Conservation (phyloP, 2,113 vertebrate genomes). For the Clarias macrocephalus region DNA sequence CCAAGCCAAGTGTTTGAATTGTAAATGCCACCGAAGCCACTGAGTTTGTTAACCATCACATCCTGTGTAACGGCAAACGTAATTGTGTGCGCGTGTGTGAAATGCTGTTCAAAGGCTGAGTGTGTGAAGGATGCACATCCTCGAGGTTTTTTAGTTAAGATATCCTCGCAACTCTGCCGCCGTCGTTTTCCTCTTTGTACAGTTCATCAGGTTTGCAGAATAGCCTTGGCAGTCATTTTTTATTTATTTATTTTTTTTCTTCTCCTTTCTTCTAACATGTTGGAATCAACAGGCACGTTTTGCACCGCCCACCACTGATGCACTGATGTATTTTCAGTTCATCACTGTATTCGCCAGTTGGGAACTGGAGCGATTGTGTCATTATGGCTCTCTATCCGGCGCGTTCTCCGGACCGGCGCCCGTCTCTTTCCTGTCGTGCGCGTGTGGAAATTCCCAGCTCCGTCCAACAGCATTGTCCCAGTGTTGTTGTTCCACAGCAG, state of each 20-base stretch:
- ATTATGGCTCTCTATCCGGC: neutral
- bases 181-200: neutral
- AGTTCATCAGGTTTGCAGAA: neutral
- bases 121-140: neutral
- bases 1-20: neutral
- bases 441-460: conserved; percentile 49
- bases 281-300: neutral
- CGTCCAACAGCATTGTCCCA: conserved; percentile 39
- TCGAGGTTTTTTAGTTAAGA: neutral
- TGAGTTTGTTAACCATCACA: neutral
- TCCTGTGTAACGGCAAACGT: neutral
- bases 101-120: neutral
- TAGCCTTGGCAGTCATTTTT: conserved; percentile 1
- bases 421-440: conserved; percentile 45
- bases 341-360: conserved; percentile 9
- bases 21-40: neutral
- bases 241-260: neutral
- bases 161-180: neutral
- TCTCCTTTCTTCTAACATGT: neutral
- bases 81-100: neutral
- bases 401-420: conserved; percentile 14
- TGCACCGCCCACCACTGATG: conserved; percentile 26
- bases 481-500: conserved; percentile 47
- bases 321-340: conserved; percentile 9
- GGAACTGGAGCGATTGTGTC: conserved; percentile 20